phyloP scores from a whole-genome alignment of 2,113 vertebrate species.

The human (Homo sapiens) region DNA sequence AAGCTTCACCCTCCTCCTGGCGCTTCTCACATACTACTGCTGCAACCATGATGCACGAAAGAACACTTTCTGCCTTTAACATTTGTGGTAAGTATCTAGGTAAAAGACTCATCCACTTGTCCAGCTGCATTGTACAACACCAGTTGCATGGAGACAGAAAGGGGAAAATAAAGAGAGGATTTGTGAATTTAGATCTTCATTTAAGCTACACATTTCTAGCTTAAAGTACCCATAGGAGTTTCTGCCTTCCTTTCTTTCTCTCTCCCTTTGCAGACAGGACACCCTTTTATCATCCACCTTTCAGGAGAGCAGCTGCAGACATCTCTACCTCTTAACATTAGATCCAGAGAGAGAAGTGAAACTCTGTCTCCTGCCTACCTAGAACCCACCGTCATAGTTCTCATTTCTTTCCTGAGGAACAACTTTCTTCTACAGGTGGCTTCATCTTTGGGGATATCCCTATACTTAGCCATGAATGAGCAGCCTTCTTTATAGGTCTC shows the following conservation, averaged over 20 bases:
- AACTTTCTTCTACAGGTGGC: background rate
- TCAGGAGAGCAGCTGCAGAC: background rate
- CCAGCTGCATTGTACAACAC: background rate
- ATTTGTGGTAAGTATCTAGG: background rate
- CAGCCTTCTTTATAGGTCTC: background rate
- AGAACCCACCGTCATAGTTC: background rate
- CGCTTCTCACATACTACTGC: background rate
- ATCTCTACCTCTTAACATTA: background rate
- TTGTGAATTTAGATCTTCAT: background rate
- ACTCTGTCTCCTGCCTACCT: background rate
- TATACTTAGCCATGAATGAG: background rate
- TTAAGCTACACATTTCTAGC: background rate
- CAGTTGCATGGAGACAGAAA: background rate
- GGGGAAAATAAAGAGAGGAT: background rate
- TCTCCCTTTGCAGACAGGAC: background rate
- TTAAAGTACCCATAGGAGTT: background rate
- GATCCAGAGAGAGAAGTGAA: background rate
- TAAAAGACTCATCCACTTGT: background rate
- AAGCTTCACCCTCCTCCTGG: background rate
- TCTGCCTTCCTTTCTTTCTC: background rate
- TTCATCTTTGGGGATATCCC: background rate
- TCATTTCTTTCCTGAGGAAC: background rate
- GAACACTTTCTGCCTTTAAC: background rate
- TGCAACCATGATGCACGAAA: background rate
- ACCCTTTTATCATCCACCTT: background rate